Evolutionary conservation across 2,888 invertebrate genomes (phyloP), one percentile per base, ranked within the genome.

Genomic region (Brachynemurus nebulosus): DNA sequence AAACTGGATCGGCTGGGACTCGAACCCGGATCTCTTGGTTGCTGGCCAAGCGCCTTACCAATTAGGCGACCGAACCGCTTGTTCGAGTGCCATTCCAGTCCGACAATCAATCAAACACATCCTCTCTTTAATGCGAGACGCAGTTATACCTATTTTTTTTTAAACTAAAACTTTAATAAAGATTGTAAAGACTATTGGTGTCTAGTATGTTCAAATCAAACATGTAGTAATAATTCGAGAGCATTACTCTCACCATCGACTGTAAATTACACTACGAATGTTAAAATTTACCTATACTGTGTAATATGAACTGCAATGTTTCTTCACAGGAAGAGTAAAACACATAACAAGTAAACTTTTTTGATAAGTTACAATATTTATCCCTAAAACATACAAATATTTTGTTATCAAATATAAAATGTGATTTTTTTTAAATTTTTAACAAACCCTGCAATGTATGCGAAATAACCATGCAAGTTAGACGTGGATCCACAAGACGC

Each of bases 401-500:
- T 17, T 44, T n/a, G 20, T 19, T 9, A 40, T 19, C 8, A 17
- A 17, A 38, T 19, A 18, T 2, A 16, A 4, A 36, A 12, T 36
- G 2, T 14, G 2, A 14, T 11, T 14, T 14, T 2, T 11, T 20
- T 17, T 30, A 18, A 38, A 39, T 20, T 35, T 37, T 17, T 36
- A 30, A 51, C 59, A 62, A 61, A 77, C 77, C 77, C 75, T 34
- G 75, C 71, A 53, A 77, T 72, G 54, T 73, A 78, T 19, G 73
- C 74, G 59, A 76, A 74, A 56, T 73, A 68, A 52, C 69, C 60
- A 11, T 72, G 67, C 53, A 67, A 64, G 50, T 68, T 65, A 4
- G 64, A 62, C 9, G 72, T 64, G 44, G 72, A 64, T 11, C 77
- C 77, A 60, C 78, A 78, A 0, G 77, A 71, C 2, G 77, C 75